Percentiles rank a stretch among this genome's conserved stretches.
phyloP scores from a whole-genome alignment of 2,888 invertebrate genomes.

The Cryptocheilus praepositus region DNA sequence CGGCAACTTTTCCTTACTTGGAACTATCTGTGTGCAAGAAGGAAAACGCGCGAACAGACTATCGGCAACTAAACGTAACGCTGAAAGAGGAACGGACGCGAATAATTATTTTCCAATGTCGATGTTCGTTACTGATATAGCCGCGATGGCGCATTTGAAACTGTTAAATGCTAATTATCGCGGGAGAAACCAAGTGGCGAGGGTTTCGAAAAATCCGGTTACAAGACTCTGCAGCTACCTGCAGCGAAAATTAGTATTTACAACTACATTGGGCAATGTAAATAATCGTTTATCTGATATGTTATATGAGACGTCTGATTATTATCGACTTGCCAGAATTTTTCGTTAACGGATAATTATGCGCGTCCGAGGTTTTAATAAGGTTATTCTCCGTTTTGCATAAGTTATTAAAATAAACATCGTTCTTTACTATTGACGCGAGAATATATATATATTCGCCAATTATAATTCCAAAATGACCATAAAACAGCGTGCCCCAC shows the following conservation, averaged over 20 bases:
- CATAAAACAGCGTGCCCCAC: too few species aligned
- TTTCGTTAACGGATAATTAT: slow-evolving; percentile 12
- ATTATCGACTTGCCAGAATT: slow-evolving; percentile 10
- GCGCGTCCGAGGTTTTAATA: neutral
- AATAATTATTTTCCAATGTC: neutral
- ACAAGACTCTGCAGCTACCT: neutral
- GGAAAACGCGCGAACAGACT: too few species aligned
- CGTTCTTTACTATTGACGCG: neutral
- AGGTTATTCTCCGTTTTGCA: slow-evolving; percentile 6
- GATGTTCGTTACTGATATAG: neutral
- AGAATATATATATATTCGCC: too few species aligned
- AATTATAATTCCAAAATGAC: too few species aligned
- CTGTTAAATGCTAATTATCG: too few species aligned
- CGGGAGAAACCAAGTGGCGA: too few species aligned
- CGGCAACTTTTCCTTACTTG: too few species aligned
- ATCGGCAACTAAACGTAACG: too few species aligned
- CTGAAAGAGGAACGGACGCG: too few species aligned
- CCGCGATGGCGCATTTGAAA: neutral
- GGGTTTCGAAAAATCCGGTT: neutral
- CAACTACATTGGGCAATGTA: slow-evolving; percentile 3
- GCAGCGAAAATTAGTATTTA: slow-evolving; percentile 18
- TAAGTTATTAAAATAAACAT: slow-evolving; percentile 6
- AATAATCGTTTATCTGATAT: slow-evolving; percentile 24
- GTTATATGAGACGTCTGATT: slow-evolving; percentile 6
- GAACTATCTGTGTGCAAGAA: too few species aligned